A percentile compares a stretch with the other conserved stretches of the same genome.
Evolutionary conservation across 2,113 vertebrate species (phyloP).

Genomic region (Oncorhynchus gorbuscha): DNA sequence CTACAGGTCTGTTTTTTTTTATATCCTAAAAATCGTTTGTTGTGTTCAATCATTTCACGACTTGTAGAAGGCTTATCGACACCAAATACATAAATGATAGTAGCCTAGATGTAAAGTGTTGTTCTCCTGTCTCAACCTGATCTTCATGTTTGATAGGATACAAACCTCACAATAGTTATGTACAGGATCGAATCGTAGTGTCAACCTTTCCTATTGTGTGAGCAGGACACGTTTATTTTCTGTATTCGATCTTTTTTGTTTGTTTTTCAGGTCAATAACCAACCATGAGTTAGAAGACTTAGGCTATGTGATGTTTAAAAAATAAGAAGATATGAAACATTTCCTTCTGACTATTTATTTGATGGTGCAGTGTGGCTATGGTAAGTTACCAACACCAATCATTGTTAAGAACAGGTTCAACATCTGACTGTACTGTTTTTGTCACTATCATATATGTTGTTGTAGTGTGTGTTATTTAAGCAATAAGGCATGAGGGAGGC

Average conservation of each 20-base stretch:
- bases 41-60: too few species aligned
- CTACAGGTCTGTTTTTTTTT: too few species aligned
- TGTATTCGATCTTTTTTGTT: not conserved
- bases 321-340: constrained; percentile 13
- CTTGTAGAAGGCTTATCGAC: too few species aligned
- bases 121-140: not conserved
- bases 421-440: not conserved
- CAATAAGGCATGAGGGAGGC: too few species aligned
- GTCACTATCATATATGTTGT: too few species aligned
- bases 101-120: not conserved
- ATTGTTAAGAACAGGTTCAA: not conserved
- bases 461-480: too few species aligned
- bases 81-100: not conserved
- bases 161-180: not conserved
- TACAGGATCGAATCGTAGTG: too few species aligned
- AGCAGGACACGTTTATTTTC: not conserved
- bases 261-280: not conserved
- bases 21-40: too few species aligned
- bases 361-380: constrained; percentile 3
- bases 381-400: constrained; percentile 24
- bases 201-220: too few species aligned
- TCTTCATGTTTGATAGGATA: not conserved
- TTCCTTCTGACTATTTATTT: not conserved
- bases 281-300: not conserved
- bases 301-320: not conserved